Percentiles rank a stretch among this genome's conserved stretches.
Evolutionary conservation across 2,888 invertebrate genomes (phyloP).

Genomic region (Synanthedon vespiformis): DNA sequence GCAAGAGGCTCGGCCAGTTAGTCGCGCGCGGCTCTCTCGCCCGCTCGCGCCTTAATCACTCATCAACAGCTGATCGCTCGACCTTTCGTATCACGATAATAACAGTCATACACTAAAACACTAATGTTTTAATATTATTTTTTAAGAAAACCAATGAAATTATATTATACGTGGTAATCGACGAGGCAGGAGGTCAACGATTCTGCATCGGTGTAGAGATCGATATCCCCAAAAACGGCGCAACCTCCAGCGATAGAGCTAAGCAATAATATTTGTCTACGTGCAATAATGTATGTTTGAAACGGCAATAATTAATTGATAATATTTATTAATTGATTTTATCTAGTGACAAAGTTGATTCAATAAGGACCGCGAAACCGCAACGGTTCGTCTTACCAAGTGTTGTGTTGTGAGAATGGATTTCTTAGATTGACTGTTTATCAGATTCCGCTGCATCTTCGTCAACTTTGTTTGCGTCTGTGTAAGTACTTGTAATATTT

Average conservation of each 20-base stretch:
- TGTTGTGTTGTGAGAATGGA: slow-evolving; percentile 54
- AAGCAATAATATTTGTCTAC: slow-evolving; percentile 29
- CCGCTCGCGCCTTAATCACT: slow-evolving; percentile 28
- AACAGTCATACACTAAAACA: slow-evolving; percentile 18
- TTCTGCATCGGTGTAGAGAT: slow-evolving; percentile 33
- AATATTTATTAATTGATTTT: slow-evolving; percentile 13
- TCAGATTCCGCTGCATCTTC: slow-evolving; percentile 26
- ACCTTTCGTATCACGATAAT: slow-evolving; percentile 27
- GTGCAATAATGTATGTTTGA: slow-evolving; percentile 43
- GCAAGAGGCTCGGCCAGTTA: slow-evolving; percentile 24
- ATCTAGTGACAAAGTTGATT: slow-evolving; percentile 10
- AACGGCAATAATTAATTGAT: slow-evolving; percentile 33
- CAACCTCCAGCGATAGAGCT: slow-evolving; percentile 30
- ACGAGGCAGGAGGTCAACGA: slow-evolving; percentile 11
- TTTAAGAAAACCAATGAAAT: slow-evolving; percentile 7
- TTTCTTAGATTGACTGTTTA: slow-evolving; percentile 38
- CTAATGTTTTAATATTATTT: slow-evolving; percentile 7
- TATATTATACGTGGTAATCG: slow-evolving; percentile 10
- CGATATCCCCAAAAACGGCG: slow-evolving; percentile 49
- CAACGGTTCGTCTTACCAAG: slow-evolving; percentile 31
- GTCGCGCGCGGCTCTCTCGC: slow-evolving; percentile 55
- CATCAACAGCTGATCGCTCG: slow-evolving; percentile 48
- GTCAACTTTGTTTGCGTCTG: slow-evolving; percentile 30
- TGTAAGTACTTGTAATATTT: slow-evolving; percentile 33
- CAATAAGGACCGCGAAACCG: slow-evolving; percentile 18